Conservation (phyloP, 2,888 invertebrate species). For the Athalia rosae region DNA sequence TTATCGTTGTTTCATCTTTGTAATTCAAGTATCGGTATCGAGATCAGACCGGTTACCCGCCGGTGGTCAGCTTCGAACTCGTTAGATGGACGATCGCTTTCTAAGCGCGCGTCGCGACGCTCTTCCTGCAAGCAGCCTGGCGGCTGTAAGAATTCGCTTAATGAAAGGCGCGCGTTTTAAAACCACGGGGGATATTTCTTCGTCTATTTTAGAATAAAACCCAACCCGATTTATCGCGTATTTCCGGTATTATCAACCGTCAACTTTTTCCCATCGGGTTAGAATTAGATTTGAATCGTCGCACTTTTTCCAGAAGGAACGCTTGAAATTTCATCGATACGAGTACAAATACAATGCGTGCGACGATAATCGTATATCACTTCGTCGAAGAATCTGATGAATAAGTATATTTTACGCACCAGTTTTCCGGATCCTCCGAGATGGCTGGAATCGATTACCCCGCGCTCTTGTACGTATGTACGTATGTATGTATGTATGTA, state of each 20-base stretch:
- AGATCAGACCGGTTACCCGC: conserved; percentile 37
- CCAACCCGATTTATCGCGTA: background rate
- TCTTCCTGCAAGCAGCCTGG: conserved; percentile 24
- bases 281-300: background rate
- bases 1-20: conserved; percentile 40
- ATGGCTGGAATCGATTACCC: conserved; percentile 29
- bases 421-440: conserved; percentile 14
- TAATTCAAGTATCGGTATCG: conserved; percentile 41
- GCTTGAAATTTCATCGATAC: conserved; percentile 29
- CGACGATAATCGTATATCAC: background rate
- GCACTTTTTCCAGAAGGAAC: background rate
- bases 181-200: conserved; percentile 30
- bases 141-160: conserved; percentile 28
- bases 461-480: conserved; percentile 20
- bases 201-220: conserved; percentile 37
- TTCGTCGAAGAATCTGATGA: background rate
- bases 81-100: conserved; percentile 43
- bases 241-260: conserved; percentile 7
- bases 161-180: conserved; percentile 33
- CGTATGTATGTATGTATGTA: too few species aligned
- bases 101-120: conserved; percentile 41
- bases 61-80: conserved; percentile 43
- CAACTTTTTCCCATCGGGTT: background rate
- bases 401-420: conserved; percentile 1
- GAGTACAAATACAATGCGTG: conserved; percentile 1